These are phyloP conservation scores for Sebastolobus alascanus DNA, from an alignment of 2,797 vertebrate genomes.

Conservation along the genomic window DNA sequence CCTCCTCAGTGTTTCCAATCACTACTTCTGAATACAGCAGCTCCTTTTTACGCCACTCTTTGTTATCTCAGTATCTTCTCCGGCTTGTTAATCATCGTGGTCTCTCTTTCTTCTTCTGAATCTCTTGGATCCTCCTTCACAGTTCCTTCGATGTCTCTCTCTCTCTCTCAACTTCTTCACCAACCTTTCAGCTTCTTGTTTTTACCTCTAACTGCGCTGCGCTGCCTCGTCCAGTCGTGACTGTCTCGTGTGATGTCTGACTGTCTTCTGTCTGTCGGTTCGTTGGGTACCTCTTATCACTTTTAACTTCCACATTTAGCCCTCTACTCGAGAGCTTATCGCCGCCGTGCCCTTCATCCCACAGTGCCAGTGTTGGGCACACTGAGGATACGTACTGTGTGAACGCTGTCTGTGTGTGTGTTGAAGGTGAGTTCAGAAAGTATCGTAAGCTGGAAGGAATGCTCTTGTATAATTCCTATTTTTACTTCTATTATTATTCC, in stretches of 20 bases:
- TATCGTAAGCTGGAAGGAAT: slow-evolving; percentile 52
- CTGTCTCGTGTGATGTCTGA: neutral
- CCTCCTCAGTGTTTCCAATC: neutral
- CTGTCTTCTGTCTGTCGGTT: neutral
- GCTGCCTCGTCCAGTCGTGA: accelerated
- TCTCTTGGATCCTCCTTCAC: neutral
- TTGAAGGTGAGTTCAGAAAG: slow-evolving; percentile 20
- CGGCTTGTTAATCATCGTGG: accelerated
- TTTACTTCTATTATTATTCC: neutral
- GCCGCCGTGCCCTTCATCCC: slow-evolving; percentile 33
- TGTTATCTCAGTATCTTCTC: neutral
- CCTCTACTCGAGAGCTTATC: slow-evolving; percentile 73
- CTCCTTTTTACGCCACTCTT: neutral
- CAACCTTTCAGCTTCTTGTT: neutral
- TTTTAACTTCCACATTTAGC: slow-evolving; percentile 70
- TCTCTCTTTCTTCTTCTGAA: neutral
- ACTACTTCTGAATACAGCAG: neutral
- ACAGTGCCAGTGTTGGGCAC: slow-evolving; percentile 10
- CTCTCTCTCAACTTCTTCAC: neutral
- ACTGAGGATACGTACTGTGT: neutral
- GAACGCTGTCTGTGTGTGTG: slow-evolving; percentile 6
- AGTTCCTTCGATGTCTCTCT: accelerated
- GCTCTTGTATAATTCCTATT: neutral
- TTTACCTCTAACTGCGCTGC: no score
- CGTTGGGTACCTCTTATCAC: slow-evolving; percentile 66